Base-by-base conservation (phyloP, 1,140 invertebrate species). In the Megalopta genalis region DNA sequence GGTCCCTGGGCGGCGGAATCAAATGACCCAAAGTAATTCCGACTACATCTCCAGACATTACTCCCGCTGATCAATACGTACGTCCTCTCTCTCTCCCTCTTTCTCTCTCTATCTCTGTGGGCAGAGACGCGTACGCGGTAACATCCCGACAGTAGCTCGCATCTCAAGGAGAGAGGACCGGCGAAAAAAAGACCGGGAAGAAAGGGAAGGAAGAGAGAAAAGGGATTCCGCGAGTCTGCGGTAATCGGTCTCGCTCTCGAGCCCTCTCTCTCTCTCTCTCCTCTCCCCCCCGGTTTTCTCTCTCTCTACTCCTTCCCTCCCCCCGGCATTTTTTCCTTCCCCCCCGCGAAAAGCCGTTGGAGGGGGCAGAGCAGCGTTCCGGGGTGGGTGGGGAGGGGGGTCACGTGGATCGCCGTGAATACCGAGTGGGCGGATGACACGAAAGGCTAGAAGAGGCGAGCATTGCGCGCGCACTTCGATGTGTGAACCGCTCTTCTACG, bases 131-230 rank as follows among this genome's bases (percentile, higher is more conserved):
- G 85, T 80, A 84, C 77, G 66, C 77, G 79, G 76, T 71, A 84
- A 71, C 83, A 82, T 83, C 79, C 78, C 72, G 83, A 85, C 83
- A 70, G 83, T 85, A 86, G 74, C 83, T 85, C 81, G 84, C 84
- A 77, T 86, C 79, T 84, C 79, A 88, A 88, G 84, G 80, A 82
- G 75, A 63, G 80, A 86, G 83, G 12, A 12, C 42, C 16, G 18
- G 76, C 79, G 67, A 60, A 70, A 81, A 75, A 54, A 57, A 14
- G 65, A 62, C 62, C 70, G 54, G 23, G 52, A 42, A 69, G 39
- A 57, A 25, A 60, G 18, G 52, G 32, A 4, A 25, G 39, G 16
- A 46, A 52, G 27, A 39, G 46, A 25, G 64, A 52, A 80, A 76
- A 80, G 82, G 78, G 82, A 86, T 84, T 86, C 74, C 63, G 84